Evolutionary conservation across 2,888 invertebrate species (phyloP), one percentile per base, ranked within the genome.

Genomic region (Tipula helvola): DNA sequence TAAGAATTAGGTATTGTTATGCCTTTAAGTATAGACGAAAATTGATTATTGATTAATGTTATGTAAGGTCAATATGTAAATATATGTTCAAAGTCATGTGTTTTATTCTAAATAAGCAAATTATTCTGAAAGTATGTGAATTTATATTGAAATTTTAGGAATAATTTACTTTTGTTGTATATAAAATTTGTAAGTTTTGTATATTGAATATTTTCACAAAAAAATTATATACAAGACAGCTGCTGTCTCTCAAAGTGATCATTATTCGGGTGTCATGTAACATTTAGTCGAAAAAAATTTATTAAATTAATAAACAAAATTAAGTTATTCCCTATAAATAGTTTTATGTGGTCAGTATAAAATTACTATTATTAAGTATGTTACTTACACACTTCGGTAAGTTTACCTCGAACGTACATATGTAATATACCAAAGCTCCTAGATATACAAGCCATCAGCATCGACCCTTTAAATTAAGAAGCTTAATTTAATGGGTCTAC

Each of bases 61-160:
- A 71, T 71, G 71, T 71, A 71, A 71, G 71, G 71, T 71, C 71
- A 71, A 71, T 71, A 71, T 71, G 71, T 71, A 71, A 71, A 71
- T 71, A 71, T 28, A 71, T 71, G 71, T 71, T 71, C 71, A 71
- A 71, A 71, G 71, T 71, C 71, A 71, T 71, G 71, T 71, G 71
- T 71, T 71, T 71, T 71, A 71, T 71, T 71, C 71, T 71, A 71
- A 71, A 71, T 71, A 71, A 71, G 71, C 71, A 71, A 71, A 71
- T 71, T 71, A 71, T 71, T 71, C 71, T 71, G 71, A 71, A 28
- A 28, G 71, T 71, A 71, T 71, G 71, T 28, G 71, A 71, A 71
- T 71, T 71, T 71, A 28, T 71, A 71, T 71, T 71, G 71, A 71
- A 28, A n/a, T 28, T 71, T 71, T 71, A 71, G 71, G 71, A 71